Evolutionary conservation across 2,797 vertebrate species (phyloP).

Genomic region (Poecilia wingei): DNA sequence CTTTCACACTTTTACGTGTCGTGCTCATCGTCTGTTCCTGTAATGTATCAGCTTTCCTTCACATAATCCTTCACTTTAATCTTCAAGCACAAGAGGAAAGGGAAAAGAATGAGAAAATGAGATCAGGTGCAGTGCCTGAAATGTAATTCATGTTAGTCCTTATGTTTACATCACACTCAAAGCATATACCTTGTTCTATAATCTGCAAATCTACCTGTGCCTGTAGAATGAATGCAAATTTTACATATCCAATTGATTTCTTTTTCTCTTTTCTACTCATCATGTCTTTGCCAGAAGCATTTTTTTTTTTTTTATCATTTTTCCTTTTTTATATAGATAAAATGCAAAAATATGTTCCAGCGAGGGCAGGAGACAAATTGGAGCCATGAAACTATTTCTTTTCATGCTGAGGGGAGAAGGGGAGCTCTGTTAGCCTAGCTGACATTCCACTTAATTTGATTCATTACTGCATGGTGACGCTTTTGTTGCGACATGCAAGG

Average conservation of each 20-base stretch:
- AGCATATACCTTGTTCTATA: conserved; percentile 21
- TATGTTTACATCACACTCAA: conserved; percentile 62
- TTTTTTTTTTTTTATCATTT: conserved; percentile 18
- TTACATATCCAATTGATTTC: conserved; percentile 42
- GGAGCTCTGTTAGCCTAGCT: conserved; percentile 68
- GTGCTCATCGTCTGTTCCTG: conserved; percentile 44
- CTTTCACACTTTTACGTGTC: conserved; percentile 40
- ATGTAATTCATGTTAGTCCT: conserved; percentile 51
- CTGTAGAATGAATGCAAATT: conserved; percentile 51
- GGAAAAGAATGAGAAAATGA: not conserved
- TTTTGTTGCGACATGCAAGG: conserved; percentile 67
- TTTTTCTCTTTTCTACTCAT: conserved; percentile 13
- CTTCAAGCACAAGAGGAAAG: conserved; percentile 24
- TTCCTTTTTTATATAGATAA: conserved; percentile 34
- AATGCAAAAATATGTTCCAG: conserved; percentile 57
- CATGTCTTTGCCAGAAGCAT: conserved; percentile 46
- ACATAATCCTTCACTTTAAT: conserved; percentile 55
- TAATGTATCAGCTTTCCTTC: conserved; percentile 37
- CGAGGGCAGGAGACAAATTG: conserved; percentile 69
- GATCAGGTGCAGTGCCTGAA: conserved; percentile 12
- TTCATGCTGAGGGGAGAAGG: conserved; percentile 65
- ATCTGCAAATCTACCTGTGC: conserved; percentile 27
- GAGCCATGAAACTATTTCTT: conserved; percentile 67
- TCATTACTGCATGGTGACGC: conserved; percentile 70
- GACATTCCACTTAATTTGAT: conserved; percentile 82